Percentiles rank a stretch among this genome's conserved stretches.
phyloP scores from a whole-genome alignment of 92 coral and sea anemone species.

The Actinostola sp. region DNA sequence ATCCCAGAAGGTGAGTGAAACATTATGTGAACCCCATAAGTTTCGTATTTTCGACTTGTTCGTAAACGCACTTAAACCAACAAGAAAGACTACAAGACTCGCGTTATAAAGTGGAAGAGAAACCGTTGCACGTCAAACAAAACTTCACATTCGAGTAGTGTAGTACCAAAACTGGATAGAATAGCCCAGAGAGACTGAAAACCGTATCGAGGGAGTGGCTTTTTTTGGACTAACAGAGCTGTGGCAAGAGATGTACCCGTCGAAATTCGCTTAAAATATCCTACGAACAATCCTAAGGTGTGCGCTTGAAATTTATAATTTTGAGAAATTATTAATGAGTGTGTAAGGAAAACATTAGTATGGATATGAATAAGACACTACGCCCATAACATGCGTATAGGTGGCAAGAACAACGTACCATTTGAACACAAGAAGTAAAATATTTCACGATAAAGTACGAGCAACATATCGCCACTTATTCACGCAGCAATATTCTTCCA shows the following conservation, averaged over 20 bases:
- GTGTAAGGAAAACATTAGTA: background rate
- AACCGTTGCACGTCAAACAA: background rate
- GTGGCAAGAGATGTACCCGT: background rate
- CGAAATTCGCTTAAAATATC: background rate
- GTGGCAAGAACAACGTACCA: background rate
- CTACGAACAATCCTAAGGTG: background rate
- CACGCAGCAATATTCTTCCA: too few species aligned
- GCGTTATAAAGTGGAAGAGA: background rate
- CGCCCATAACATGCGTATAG: background rate
- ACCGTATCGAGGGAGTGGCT: background rate
- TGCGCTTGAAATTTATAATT: conserved; percentile 1
- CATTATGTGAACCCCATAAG: background rate
- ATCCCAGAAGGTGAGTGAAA: background rate
- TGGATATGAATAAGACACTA: background rate
- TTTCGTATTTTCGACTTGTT: too few species aligned
- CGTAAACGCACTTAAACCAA: too few species aligned
- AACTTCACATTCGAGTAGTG: background rate
- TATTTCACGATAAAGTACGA: background rate
- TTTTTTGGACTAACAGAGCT: too few species aligned
- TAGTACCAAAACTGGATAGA: too few species aligned
- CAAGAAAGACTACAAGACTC: too few species aligned
- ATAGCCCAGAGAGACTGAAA: background rate
- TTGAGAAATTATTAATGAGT: conserved; percentile 14
- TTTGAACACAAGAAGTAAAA: background rate
- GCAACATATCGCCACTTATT: too few species aligned